Base-by-base conservation (phyloP, 2,888 invertebrate species). In the Agrilus mali region DNA sequence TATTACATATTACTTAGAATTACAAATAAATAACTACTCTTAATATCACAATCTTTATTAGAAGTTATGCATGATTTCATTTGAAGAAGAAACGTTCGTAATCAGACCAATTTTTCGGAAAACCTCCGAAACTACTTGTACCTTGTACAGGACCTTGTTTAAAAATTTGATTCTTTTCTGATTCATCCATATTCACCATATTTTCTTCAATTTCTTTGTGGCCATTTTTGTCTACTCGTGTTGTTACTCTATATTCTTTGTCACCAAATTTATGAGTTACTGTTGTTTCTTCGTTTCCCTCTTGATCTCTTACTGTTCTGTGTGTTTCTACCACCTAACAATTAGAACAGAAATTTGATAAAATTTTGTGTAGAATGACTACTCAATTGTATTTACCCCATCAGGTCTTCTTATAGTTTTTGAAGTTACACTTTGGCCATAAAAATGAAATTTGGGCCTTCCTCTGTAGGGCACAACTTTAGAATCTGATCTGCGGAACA, bases 221-320 rank as follows among this genome's bases (percentile, higher is more conserved):
- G 3, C 66, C 66, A 50, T 58, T 48, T 48, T 55, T 60, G 45
- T 61, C 58, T 16, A 69, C 72, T 38, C 73, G 61, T 20, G 69
- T 75, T 16, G 71, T 74, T 22, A 63, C 42, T 10, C 56, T 63
- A 45, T 65, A 60, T 52, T 66, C 63, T 52, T 63, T 60, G 47
- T 64, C 60, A 1, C 60, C 64, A 8, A 58, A 42, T 54, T 51
- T 56, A 33, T 50, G 51, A 4, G 73, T 75, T 31, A 77, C 60
- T n/a, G 70, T 75, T 10, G 72, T 75, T 52, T 75, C 73, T 50
- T 72, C 69, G 53, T 75, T 76, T 1, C 80, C 80, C 34, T 73
- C 64, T 10, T 68, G 70, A 53, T 79, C 78, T 53, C 64, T 67
- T 1, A 75, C 64, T 15, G 72, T 69, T 53, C 67, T 69, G 36